Percentiles rank a stretch among this genome's conserved stretches.
Evolutionary conservation across 2,888 invertebrate species (phyloP).

Genomic region (Cataglyphis cursor): DNA sequence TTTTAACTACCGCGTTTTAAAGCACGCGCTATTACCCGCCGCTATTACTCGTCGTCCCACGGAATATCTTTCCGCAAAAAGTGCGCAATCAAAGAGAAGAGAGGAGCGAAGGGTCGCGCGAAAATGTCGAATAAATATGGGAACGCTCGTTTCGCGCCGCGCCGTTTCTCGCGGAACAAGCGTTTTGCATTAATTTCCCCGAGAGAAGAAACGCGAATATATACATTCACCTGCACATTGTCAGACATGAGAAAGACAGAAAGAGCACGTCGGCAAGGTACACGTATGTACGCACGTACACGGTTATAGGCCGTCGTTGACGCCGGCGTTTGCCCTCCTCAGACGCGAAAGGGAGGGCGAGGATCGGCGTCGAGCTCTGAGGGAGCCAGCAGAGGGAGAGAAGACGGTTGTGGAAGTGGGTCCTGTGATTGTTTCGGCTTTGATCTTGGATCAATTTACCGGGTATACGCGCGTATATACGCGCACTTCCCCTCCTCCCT

Average conservation of each 20-base stretch:
- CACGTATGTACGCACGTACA: neutral
- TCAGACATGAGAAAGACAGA: constrained; percentile 30
- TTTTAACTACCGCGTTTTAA: constrained; percentile 54
- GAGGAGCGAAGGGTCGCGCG: constrained; percentile 59
- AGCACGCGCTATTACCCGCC: constrained; percentile 45
- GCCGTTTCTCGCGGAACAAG: constrained; percentile 56
- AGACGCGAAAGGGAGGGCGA: constrained; percentile 47
- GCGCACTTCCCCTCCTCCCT: constrained; percentile 59
- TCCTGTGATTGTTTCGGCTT: constrained; percentile 87
- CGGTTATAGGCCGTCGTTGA: neutral
- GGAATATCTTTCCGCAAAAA: constrained; percentile 24
- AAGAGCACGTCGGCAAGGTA: neutral
- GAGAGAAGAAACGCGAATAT: constrained; percentile 56
- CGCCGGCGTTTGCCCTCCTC: constrained; percentile 46
- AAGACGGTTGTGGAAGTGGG: constrained; percentile 79
- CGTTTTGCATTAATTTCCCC: constrained; percentile 74
- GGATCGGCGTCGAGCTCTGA: constrained; percentile 18
- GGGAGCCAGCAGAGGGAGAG: constrained; percentile 48
- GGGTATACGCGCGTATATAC: constrained; percentile 82
- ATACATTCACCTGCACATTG: constrained; percentile 58
- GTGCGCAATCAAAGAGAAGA: constrained; percentile 25
- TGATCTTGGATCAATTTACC: constrained; percentile 87
- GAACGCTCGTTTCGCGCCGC: constrained; percentile 66
- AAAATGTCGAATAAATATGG: constrained; percentile 75
- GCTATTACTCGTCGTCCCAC: constrained; percentile 27